These are phyloP conservation scores for Clarias fuscus DNA, from an alignment of 2,797 vertebrate species.

Conservation along the genomic window DNA sequence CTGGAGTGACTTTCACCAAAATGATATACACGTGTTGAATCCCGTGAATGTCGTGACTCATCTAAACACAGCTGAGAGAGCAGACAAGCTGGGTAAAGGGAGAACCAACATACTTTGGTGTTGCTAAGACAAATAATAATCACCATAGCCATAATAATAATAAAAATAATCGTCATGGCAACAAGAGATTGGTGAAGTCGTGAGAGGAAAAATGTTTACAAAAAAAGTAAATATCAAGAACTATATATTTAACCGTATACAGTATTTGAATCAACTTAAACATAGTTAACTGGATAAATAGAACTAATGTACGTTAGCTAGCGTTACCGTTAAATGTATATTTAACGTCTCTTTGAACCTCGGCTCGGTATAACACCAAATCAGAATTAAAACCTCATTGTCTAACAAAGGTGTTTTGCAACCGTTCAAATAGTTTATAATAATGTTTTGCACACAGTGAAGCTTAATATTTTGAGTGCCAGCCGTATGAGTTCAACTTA, in stretches of 20 bases:
- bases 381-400: neutral
- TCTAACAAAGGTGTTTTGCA: neutral
- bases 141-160: neutral
- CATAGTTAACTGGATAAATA: no score
- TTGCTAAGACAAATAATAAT: neutral
- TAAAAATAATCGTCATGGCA: neutral
- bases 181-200: neutral
- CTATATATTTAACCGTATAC: neutral
- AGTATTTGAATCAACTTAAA: no score
- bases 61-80: neutral
- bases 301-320: no score
- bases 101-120: neutral
- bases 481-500: conserved; percentile 35
- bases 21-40: neutral
- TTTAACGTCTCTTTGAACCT: no score
- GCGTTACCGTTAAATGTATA: no score
- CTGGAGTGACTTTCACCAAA: neutral
- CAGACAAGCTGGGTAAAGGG: neutral
- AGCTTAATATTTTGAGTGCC: neutral
- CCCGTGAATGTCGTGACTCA: neutral
- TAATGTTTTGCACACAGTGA: neutral
- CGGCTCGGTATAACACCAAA: no score
- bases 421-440: no score
- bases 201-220: neutral
- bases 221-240: no score